Conservation (phyloP, 2,113 vertebrate genomes). For the Argyrosomus japonicus region DNA sequence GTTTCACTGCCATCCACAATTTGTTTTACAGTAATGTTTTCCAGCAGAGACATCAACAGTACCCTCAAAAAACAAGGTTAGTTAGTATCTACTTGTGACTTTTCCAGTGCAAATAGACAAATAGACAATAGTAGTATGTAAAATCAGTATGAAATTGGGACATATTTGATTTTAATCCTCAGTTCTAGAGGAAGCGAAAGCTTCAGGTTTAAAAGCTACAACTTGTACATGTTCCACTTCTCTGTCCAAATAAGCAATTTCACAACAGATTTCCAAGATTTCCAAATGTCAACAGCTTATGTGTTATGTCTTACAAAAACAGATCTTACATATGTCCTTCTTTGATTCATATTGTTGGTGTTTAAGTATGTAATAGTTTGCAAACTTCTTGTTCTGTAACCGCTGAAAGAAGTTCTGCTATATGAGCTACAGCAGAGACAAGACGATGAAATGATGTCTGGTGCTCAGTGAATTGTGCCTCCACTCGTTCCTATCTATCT, state of each 20-base stretch:
- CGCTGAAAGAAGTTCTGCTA: background rate
- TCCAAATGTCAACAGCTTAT: background rate
- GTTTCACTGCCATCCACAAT: too few relatives aligned
- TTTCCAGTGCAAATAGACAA: too few relatives aligned
- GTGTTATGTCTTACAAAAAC: background rate
- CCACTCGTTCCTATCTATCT: constrained; percentile 16
- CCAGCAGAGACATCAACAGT: too few relatives aligned
- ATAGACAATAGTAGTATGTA: too few relatives aligned
- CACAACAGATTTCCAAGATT: background rate
- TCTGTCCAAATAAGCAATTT: background rate
- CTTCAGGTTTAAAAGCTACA: background rate
- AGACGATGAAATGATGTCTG: constrained; percentile 42
- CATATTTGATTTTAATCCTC: too few relatives aligned
- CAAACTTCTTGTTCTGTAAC: background rate
- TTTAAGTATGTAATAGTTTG: background rate
- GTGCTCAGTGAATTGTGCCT: constrained; percentile 30
- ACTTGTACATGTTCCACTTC: background rate
- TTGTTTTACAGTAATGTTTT: too few relatives aligned
- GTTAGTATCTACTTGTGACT: too few relatives aligned
- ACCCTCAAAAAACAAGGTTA: too few relatives aligned
- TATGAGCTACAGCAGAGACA: constrained; percentile 22
- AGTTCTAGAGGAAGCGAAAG: background rate
- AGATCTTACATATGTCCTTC: too few relatives aligned
- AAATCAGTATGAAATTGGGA: too few relatives aligned
- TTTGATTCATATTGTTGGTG: background rate